phyloP scores from a whole-genome alignment of 1,140 invertebrate species.

The Scaptomyza hsui region DNA sequence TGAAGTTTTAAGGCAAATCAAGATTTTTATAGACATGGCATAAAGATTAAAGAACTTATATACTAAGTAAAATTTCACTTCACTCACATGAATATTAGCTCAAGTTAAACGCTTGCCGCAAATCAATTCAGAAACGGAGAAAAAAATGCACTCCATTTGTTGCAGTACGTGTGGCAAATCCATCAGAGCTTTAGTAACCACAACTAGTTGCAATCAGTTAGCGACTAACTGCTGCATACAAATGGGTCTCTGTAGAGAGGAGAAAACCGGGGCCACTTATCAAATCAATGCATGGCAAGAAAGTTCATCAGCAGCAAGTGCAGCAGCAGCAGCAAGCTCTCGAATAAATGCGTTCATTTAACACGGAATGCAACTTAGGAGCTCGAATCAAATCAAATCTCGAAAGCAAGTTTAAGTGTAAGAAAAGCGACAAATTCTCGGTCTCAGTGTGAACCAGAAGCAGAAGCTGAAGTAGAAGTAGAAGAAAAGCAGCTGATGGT shows the following conservation, averaged over 20 bases:
- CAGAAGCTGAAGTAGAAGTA: constrained; percentile 36
- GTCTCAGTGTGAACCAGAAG: constrained; percentile 68
- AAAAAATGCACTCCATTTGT: not conserved
- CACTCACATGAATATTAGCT: not conserved
- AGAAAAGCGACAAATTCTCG: constrained; percentile 71
- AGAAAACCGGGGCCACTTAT: constrained; percentile 67
- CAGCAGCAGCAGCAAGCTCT: constrained; percentile 2
- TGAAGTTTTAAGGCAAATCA: not conserved
- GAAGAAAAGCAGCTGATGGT: constrained; percentile 4
- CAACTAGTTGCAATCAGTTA: constrained; percentile 33
- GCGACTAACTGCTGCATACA: constrained; percentile 30
- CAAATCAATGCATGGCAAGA: constrained; percentile 58
- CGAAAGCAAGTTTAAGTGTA: constrained; percentile 43
- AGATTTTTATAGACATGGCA: no score
- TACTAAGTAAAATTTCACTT: no score
- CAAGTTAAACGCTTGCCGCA: not conserved
- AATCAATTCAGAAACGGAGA: not conserved
- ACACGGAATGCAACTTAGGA: constrained; percentile 69
- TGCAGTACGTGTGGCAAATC: constrained; percentile 2
- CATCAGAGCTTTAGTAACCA: not conserved
- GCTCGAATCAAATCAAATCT: constrained; percentile 57
- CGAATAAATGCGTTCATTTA: constrained; percentile 81
- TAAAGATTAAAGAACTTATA: no score
- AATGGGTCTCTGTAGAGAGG: constrained; percentile 23
- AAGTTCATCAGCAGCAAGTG: constrained; percentile 2